Evolutionary conservation across 2,797 vertebrate genomes (phyloP).

Genomic region (Sylvia borin): DNA sequence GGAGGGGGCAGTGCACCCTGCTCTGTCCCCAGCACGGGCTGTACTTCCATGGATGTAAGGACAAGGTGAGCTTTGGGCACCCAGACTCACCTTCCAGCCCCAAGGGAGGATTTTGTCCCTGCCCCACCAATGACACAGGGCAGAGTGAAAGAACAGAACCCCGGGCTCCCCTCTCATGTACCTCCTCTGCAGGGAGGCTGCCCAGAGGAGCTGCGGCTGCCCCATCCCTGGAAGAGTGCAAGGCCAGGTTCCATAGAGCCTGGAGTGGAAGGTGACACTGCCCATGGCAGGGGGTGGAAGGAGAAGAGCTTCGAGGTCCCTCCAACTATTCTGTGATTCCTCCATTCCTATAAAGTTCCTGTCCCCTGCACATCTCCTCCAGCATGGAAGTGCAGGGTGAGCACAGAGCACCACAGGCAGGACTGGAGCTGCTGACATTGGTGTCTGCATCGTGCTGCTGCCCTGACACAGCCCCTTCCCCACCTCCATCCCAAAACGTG

Average conservation of each 20-base stretch:
- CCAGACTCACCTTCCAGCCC: fast-evolving
- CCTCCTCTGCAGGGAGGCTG: not conserved
- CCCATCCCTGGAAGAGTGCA: not conserved
- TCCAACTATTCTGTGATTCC: fast-evolving
- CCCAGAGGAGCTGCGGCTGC: not conserved
- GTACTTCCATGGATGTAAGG: fast-evolving
- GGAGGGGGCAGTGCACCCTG: not conserved
- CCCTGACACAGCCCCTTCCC: not conserved
- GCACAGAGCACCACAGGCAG: not conserved
- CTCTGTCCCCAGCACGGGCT: not conserved
- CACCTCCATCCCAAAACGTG: not conserved
- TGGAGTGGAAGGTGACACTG: not conserved
- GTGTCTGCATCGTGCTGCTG: too few species aligned
- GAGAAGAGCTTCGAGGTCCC: not conserved
- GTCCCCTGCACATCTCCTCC: not conserved
- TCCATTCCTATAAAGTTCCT: not conserved
- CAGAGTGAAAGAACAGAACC: not conserved
- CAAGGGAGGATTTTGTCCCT: too few species aligned
- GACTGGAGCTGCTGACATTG: not conserved
- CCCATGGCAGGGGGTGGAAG: not conserved
- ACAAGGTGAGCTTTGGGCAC: not conserved
- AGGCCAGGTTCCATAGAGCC: fast-evolving
- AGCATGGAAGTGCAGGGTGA: not conserved
- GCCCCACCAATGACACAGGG: not conserved
- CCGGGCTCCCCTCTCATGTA: fast-evolving